Conservation (phyloP, 2,888 invertebrate genomes). For the Nudaria mundana region DNA sequence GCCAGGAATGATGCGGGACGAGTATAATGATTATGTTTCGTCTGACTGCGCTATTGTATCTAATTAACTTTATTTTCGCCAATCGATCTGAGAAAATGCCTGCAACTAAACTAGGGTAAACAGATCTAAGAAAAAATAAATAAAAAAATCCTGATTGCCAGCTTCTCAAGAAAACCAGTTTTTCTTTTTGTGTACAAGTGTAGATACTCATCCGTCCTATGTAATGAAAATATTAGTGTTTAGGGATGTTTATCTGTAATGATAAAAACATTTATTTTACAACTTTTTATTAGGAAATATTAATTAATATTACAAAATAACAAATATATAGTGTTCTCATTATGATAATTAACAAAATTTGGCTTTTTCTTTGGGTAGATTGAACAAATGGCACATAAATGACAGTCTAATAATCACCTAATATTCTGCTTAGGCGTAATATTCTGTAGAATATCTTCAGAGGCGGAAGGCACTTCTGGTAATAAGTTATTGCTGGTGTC, state of each 20-base stretch:
- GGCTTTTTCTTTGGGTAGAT: not conserved
- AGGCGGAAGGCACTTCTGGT: too few relatives aligned
- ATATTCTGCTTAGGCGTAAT: constrained; percentile 23
- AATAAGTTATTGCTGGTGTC: constrained; percentile 1
- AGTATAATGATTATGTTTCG: too few relatives aligned
- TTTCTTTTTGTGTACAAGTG: too few relatives aligned
- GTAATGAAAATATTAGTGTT: constrained; percentile 9
- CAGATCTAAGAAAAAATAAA: constrained; percentile 12
- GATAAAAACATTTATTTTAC: constrained; percentile 1
- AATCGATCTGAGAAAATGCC: constrained; percentile 11
- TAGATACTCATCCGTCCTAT: too few relatives aligned
- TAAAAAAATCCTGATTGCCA: constrained; percentile 13
- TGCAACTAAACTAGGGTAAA: constrained; percentile 5
- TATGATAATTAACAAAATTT: not conserved
- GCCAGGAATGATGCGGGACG: too few relatives aligned
- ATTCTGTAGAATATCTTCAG: constrained; percentile 20
- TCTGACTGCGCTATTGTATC: constrained; percentile 14
- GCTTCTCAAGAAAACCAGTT: constrained; percentile 14
- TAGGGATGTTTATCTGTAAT: constrained; percentile 6
- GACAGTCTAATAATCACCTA: constrained; percentile 20
- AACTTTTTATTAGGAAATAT: constrained; percentile 1
- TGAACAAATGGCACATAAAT: not conserved
- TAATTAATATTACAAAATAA: too few relatives aligned
- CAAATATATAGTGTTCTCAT: not conserved
- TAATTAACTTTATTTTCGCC: constrained; percentile 18